Conservation (phyloP, 2,797 vertebrate genomes). For the Borostomias antarcticus region DNA sequence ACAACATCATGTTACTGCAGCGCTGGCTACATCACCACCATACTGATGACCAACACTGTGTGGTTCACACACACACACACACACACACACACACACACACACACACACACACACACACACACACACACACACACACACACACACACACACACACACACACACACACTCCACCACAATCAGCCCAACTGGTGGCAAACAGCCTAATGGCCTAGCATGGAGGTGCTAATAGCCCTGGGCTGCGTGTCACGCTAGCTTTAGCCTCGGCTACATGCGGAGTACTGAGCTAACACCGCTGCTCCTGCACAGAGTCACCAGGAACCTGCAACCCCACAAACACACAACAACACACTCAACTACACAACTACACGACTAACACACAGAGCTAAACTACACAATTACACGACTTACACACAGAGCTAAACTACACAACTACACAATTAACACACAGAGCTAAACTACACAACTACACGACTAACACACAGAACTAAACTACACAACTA, state of each 20-base stretch:
- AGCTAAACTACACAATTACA: too few relatives aligned
- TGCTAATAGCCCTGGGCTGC: constrained; percentile 46
- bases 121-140: constrained; percentile 10
- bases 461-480: too few relatives aligned
- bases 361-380: too few relatives aligned
- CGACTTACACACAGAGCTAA: too few relatives aligned
- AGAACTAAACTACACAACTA: too few relatives aligned
- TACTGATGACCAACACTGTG: neutral
- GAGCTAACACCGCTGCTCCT: too few relatives aligned
- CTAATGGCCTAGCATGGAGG: constrained; percentile 25
- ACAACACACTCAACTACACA: too few relatives aligned
- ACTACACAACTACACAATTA: too few relatives aligned
- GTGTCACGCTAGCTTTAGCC: constrained; percentile 54
- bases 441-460: too few relatives aligned
- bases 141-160: constrained; percentile 8
- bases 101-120: constrained; percentile 9
- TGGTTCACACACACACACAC: neutral
- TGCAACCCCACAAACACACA: too few relatives aligned
- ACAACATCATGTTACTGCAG: neutral
- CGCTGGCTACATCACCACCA: neutral
- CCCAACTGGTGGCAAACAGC: constrained; percentile 38
- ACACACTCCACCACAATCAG: constrained; percentile 9
- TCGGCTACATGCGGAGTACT: too few relatives aligned
- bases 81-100: constrained; percentile 10
- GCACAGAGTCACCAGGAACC: too few relatives aligned